Conservation (phyloP, 2,888 invertebrate species). For the Encarsia formosa region DNA sequence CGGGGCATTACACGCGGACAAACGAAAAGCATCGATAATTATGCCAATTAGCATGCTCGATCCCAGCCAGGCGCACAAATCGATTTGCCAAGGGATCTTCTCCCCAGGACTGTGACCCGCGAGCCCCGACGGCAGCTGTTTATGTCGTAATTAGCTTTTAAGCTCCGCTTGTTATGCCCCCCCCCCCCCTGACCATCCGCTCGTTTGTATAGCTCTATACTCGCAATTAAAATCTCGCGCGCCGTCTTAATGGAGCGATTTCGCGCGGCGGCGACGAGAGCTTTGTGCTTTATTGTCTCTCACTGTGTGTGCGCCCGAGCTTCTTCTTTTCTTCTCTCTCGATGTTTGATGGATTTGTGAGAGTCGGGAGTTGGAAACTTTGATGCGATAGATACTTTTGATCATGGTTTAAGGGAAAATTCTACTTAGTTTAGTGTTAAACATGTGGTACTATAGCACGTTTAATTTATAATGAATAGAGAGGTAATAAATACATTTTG, state of each 20-base stretch:
- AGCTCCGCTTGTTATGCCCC: background rate
- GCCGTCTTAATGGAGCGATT: constrained; percentile 5
- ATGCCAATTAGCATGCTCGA: constrained; percentile 16
- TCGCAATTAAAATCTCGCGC: constrained; percentile 16
- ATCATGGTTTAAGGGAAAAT: no score
- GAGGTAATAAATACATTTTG: no score
- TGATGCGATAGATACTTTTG: no score
- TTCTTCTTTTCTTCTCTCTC: no score
- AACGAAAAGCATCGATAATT: constrained; percentile 10
- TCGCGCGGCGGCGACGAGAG: background rate
- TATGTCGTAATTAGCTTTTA: constrained; percentile 21
- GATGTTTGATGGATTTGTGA: no score
- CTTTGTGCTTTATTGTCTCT: no score
- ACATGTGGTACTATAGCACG: no score
- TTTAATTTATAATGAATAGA: no score
- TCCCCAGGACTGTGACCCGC: background rate
- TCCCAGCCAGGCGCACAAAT: constrained; percentile 7
- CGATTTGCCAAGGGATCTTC: constrained; percentile 19
- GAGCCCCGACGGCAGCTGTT: constrained; percentile 18
- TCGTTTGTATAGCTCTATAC: background rate
- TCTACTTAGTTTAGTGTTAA: no score
- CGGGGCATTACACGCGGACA: no score
- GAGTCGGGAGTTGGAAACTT: no score
- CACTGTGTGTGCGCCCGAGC: no score
- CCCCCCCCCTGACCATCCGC: background rate